phyloP scores from a whole-genome alignment of 92 coral and sea anemone genomes.

The Umimayanthus kanabou region DNA sequence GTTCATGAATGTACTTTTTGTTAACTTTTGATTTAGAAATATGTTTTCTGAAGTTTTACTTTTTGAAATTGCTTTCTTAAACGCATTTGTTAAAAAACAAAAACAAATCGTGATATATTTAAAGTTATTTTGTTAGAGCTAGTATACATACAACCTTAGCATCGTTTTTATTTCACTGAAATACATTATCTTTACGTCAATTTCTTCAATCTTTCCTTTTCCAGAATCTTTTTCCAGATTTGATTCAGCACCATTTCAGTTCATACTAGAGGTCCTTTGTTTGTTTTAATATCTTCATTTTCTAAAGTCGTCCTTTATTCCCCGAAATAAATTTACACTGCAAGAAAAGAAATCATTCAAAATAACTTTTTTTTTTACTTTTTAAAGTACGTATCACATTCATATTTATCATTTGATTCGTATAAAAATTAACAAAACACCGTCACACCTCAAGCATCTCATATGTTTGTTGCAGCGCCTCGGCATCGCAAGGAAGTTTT shows the following conservation, averaged over 20 bases:
- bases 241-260: neutral
- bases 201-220: too few relatives aligned
- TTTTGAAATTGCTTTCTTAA: too few relatives aligned
- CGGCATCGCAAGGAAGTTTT: conserved; percentile 77
- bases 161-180: neutral
- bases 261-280: neutral
- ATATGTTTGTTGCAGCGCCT: conserved; percentile 67
- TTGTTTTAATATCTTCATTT: neutral
- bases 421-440: neutral
- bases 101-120: too few relatives aligned
- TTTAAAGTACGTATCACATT: neutral
- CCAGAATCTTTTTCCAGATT: too few relatives aligned
- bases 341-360: neutral
- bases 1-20: too few relatives aligned
- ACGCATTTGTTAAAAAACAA: too few relatives aligned
- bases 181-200: neutral
- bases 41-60: too few relatives aligned
- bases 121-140: too few relatives aligned
- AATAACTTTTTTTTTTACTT: neutral
- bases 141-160: neutral
- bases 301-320: neutral
- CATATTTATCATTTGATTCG: too few relatives aligned
- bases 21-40: too few relatives aligned
- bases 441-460: conserved; percentile 83
- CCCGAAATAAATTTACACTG: too few relatives aligned